Conservation (phyloP, 2,888 invertebrate species). For the Drosophila affinis region DNA sequence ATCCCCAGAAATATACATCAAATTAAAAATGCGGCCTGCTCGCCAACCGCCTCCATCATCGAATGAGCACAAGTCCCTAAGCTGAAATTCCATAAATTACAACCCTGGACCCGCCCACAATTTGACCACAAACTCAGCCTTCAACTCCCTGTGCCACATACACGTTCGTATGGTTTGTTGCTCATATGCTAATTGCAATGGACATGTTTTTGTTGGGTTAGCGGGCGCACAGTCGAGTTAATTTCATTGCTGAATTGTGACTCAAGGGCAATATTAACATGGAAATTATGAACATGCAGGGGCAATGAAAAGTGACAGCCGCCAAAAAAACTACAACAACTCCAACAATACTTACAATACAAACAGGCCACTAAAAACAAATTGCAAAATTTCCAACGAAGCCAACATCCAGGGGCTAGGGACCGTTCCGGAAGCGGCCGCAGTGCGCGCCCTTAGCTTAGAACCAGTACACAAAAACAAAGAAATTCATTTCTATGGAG, state of each 20-base stretch:
- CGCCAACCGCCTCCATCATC: slow-evolving; percentile 34
- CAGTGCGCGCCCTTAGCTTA: slow-evolving; percentile 34
- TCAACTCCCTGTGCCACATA: not conserved
- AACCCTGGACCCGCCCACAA: slow-evolving; percentile 31
- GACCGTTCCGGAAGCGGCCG: not conserved
- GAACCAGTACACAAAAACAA: slow-evolving; percentile 47
- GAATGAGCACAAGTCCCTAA: slow-evolving; percentile 31
- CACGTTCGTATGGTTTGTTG: slow-evolving; percentile 16
- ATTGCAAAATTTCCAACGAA: slow-evolving; percentile 53
- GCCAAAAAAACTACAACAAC: slow-evolving; percentile 40
- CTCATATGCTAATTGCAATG: slow-evolving; percentile 63
- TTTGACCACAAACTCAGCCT: slow-evolving; percentile 16
- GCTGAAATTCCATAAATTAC: slow-evolving; percentile 42
- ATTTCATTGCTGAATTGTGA: slow-evolving; percentile 75
- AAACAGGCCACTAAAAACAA: slow-evolving; percentile 69
- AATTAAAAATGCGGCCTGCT: slow-evolving; percentile 36
- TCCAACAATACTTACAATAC: slow-evolving; percentile 23
- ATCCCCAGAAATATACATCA: slow-evolving; percentile 30
- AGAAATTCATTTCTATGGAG: slow-evolving; percentile 36
- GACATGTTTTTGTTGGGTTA: slow-evolving; percentile 47
- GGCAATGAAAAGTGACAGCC: slow-evolving; percentile 58
- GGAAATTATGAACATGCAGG: slow-evolving; percentile 73
- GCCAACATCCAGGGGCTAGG: slow-evolving; percentile 17
- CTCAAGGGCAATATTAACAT: slow-evolving; percentile 80
- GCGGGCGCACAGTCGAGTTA: slow-evolving; percentile 52